Conservation (phyloP, 2,888 invertebrate genomes). For the Leucophenga montana region DNA sequence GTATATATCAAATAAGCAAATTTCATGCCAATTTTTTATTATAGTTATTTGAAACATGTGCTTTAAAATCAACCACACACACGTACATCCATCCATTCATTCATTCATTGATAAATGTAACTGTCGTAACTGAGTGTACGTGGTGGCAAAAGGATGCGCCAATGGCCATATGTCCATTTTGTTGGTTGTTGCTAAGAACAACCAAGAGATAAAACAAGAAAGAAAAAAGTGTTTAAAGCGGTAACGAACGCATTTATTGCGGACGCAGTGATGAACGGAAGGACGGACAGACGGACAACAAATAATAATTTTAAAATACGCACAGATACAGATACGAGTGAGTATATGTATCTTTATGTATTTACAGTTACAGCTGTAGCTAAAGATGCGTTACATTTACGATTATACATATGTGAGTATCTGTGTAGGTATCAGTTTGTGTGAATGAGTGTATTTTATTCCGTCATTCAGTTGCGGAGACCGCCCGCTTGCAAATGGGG, state of each 20-base stretch:
- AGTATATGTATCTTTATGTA: not conserved
- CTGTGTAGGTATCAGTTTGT: conserved; percentile 29
- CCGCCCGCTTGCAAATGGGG: conserved; percentile 65
- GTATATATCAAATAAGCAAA: conserved; percentile 38
- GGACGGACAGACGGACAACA: not conserved
- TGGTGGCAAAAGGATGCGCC: conserved; percentile 43
- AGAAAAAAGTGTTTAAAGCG: conserved; percentile 27
- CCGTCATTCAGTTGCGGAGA: conserved; percentile 48
- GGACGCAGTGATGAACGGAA: conserved; percentile 4
- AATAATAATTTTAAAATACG: conserved; percentile 7
- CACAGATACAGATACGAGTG: not conserved
- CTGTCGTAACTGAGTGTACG: conserved; percentile 33
- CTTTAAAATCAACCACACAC: conserved; percentile 29
- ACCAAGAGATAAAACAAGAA: conserved; percentile 23
- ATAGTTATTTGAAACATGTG: conserved; percentile 49
- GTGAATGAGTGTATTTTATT: conserved; percentile 42
- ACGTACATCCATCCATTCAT: conserved; percentile 27
- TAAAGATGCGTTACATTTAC: conserved; percentile 30
- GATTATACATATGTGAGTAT: conserved; percentile 36
- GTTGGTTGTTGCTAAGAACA: conserved; percentile 38
- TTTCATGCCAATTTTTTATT: conserved; percentile 66
- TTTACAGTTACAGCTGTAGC: conserved; percentile 27
- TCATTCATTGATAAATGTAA: conserved; percentile 43
- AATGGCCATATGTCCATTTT: conserved; percentile 67
- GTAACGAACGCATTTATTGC: conserved; percentile 42